A percentile compares a stretch with the other conserved stretches of the same genome.
These are phyloP conservation scores for Vesta saturnalis DNA, from an alignment of 2,888 invertebrate genomes.

Conservation along the genomic window DNA sequence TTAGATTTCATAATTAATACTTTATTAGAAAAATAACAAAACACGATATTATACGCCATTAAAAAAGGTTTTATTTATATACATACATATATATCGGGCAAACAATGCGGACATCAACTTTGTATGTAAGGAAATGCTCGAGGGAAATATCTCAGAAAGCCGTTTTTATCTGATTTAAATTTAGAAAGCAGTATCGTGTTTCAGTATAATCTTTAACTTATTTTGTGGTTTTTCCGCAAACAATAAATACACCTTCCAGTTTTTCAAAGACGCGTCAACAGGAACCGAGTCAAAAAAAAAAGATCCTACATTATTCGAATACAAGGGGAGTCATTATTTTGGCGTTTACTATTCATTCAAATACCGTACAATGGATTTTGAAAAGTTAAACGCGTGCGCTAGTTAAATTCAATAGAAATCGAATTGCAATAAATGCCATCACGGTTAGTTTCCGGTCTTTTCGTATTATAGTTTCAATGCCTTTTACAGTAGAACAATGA, in stretches of 20 bases:
- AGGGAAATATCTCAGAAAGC: conserved; percentile 9
- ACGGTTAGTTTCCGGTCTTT: background rate
- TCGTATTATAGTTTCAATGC: conserved; percentile 1
- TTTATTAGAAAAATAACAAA: background rate
- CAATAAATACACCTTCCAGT: conserved; percentile 2
- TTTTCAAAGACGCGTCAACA: background rate
- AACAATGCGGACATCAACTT: conserved; percentile 1
- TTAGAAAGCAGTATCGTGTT: conserved; percentile 15
- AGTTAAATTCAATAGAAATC: background rate
- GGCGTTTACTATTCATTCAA: background rate
- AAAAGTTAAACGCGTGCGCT: conserved; percentile 1
- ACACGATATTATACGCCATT: background rate
- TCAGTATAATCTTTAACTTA: conserved; percentile 9
- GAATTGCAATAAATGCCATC: conserved; percentile 1
- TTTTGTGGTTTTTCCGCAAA: conserved; percentile 4
- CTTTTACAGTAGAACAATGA: background rate
- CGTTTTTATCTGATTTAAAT: conserved; percentile 14
- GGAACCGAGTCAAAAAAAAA: too few species aligned
- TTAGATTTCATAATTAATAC: background rate
- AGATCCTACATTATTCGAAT: too few species aligned
- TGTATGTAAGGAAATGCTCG: conserved; percentile 11
- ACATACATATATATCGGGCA: too few species aligned
- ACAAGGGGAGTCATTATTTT: too few species aligned
- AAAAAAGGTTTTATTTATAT: background rate
- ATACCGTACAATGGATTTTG: background rate